These are phyloP conservation scores for Centropus unirufus DNA, from an alignment of 2,113 vertebrate species.

Conservation along the genomic window DNA sequence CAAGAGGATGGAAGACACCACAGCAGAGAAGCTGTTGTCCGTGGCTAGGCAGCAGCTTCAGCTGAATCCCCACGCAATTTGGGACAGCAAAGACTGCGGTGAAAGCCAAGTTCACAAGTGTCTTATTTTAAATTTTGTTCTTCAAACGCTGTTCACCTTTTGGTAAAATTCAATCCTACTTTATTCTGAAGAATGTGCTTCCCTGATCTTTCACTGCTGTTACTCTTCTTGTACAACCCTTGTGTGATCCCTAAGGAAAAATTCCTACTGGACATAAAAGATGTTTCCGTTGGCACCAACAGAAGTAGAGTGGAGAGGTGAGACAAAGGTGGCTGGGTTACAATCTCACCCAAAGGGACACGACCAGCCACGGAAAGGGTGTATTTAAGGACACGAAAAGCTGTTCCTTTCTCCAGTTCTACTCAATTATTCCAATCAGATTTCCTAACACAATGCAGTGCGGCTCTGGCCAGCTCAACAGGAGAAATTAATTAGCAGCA, in stretches of 20 bases:
- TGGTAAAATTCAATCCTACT: not conserved
- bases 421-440: not conserved
- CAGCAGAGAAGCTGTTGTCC: not conserved
- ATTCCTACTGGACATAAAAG: not conserved
- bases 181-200: not conserved
- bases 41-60: not conserved
- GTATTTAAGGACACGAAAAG: not conserved
- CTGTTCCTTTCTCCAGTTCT: not conserved
- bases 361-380: not conserved
- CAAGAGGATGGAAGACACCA: not conserved
- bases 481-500: slow-evolving; percentile 4
- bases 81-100: not conserved
- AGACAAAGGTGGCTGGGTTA: not conserved
- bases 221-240: not conserved
- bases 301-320: not conserved
- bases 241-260: not conserved
- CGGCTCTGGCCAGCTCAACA: not conserved
- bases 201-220: not conserved
- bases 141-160: not conserved
- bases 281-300: not conserved
- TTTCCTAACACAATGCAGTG: slow-evolving; percentile 1
- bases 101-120: not conserved
- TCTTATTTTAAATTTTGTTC: not conserved
- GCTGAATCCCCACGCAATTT: not conserved
- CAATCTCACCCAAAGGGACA: not conserved